Evolutionary conservation across 1,140 invertebrate species (phyloP), one percentile per base, ranked within the genome.

Genomic region (Drosophila bocki): DNA sequence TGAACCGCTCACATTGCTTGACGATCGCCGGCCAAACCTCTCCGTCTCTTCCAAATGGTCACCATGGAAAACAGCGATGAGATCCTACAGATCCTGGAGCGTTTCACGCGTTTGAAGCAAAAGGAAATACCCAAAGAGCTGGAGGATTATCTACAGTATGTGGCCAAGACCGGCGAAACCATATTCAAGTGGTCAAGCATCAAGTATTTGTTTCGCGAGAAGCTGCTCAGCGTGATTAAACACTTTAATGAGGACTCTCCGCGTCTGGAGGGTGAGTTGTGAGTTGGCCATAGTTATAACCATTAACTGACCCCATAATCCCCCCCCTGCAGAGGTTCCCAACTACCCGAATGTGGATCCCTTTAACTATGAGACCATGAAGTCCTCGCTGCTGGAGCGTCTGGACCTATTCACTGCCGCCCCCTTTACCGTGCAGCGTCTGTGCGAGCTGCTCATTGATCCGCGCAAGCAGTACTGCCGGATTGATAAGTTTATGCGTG

Each of bases 401-500:
- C 93, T 99, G 1, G 97, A 99, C 78, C 95, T 95, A 3, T 97
- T 96, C 93, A 95, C 95, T 37, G 97, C 97, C 59, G 98, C 98
- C 3, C 99, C 98, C 0, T 99, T 99, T 87, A 99, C 99, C 12
- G 96, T 99, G 56, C 98, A 99, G 93, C 95, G 98, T 68, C 95
- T 99, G 47, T 99, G 98, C 93, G 99, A 99, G 93, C 93, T 99
- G 5, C 93, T 99, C 0, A 97, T 96, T 3, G 95, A 96, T 70
- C 98, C 98, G 7, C 95, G 96, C n/a, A 98, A 97, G 92, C 97
- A 99, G 91, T 99, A 99, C 92, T 98, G 97, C 85, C 94, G 98
- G 65, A 97, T 98, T 51, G 98, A 99, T 92, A 99, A 99, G 93
- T 99, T 97, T 92, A 97, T 99, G 96, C 94, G 98, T 57, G 98